phyloP scores from a whole-genome alignment of 2,797 vertebrate species.

The Dromococcyx pavoninus region DNA sequence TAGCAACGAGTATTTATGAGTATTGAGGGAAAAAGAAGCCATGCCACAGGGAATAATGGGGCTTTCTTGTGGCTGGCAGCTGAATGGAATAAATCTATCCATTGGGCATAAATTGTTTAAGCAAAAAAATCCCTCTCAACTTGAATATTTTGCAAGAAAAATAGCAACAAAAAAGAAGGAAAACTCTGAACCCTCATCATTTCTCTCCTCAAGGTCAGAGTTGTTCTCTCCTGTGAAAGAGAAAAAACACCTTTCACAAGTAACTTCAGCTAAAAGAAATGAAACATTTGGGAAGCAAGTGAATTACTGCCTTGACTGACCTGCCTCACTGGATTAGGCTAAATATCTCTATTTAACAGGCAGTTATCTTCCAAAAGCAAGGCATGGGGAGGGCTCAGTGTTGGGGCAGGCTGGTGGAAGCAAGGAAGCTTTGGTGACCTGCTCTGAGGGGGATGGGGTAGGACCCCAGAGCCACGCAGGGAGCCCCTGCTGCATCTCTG shows the following conservation, averaged over 20 bases:
- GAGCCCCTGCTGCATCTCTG: not conserved
- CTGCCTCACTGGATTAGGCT: constrained; percentile 51
- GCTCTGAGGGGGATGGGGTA: not conserved
- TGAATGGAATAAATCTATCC: constrained; percentile 49
- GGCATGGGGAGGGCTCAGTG: not conserved
- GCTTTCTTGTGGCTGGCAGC: constrained; percentile 55
- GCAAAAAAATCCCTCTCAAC: constrained; percentile 55
- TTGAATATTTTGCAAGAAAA: constrained; percentile 72
- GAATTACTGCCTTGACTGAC: constrained; percentile 36
- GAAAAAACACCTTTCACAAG: constrained; percentile 13
- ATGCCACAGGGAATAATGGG: constrained; percentile 47
- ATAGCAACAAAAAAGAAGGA: not conserved
- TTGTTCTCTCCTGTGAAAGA: not conserved
- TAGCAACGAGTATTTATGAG: constrained; percentile 45
- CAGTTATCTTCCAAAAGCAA: constrained; percentile 36
- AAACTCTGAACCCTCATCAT: constrained; percentile 43
- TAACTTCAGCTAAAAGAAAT: constrained; percentile 54
- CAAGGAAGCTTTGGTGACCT: not conserved
- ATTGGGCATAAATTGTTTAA: constrained; percentile 65
- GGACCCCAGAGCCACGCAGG: not conserved
- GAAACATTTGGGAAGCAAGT: constrained; percentile 37
- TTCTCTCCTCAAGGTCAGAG: constrained; percentile 71
- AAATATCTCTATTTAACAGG: constrained; percentile 53
- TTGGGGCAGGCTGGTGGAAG: not conserved
- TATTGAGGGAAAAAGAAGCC: not conserved